Conservation (phyloP, 35 echinoderm and acorn worm species). For the Stichopus chloronotus region DNA sequence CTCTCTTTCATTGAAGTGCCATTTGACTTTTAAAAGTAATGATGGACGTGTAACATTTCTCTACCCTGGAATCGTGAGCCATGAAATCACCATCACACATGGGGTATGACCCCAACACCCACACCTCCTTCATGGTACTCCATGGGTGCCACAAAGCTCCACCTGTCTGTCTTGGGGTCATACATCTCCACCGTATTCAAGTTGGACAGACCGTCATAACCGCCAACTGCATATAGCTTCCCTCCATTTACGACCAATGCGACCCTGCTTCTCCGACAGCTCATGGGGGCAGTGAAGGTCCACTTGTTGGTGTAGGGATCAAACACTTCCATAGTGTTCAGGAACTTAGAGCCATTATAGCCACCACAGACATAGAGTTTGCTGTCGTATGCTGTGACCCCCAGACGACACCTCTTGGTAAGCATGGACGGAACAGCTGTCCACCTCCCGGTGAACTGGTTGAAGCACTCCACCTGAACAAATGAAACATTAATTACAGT, state of each 20-base stretch:
- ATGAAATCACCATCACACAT: slow-evolving; percentile 18
- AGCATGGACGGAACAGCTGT: slow-evolving; percentile 91
- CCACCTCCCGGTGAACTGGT: slow-evolving; percentile 97
- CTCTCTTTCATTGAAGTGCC: too few species aligned
- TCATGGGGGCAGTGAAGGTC: slow-evolving; percentile 84
- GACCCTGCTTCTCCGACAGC: slow-evolving; percentile 83
- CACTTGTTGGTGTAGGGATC: slow-evolving; percentile 91
- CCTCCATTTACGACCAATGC: slow-evolving; percentile 93
- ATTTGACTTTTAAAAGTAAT: too few species aligned
- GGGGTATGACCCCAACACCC: slow-evolving; percentile 92
- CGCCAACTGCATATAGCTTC: slow-evolving; percentile 88
- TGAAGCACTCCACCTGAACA: slow-evolving; percentile 93
- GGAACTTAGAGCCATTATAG: slow-evolving; percentile 94
- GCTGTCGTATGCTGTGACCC: slow-evolving; percentile 90
- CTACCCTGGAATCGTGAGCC: too few species aligned
- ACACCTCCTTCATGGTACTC: slow-evolving; percentile 94
- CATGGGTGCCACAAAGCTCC: slow-evolving; percentile 83
- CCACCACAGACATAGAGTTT: slow-evolving; percentile 98
- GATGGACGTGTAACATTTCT: too few species aligned
- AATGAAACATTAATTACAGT: background rate
- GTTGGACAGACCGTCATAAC: slow-evolving; percentile 95
- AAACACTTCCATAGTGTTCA: slow-evolving; percentile 93
- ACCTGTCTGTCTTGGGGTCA: slow-evolving; percentile 72
- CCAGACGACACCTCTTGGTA: slow-evolving; percentile 91
- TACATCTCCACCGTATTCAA: slow-evolving; percentile 94